A percentile compares a stretch with the other conserved stretches of the same genome.
Evolutionary conservation across 2,113 vertebrate species (phyloP).

Genomic region (Tragelaphus strepsiceros): DNA sequence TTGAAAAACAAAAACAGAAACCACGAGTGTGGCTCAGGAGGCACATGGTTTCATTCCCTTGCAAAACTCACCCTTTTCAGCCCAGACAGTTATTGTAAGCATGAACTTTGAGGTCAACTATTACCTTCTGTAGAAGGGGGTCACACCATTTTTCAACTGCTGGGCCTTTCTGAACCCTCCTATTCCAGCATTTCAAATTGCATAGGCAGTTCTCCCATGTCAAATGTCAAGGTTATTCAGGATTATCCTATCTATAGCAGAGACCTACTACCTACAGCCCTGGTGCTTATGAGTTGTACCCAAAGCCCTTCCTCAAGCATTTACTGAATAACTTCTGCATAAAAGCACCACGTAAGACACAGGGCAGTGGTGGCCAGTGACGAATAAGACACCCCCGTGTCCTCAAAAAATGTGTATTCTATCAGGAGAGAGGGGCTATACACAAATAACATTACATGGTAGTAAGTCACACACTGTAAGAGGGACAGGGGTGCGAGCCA

Average conservation of each 20-base stretch:
- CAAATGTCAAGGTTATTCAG: neutral
- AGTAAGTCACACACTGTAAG: neutral
- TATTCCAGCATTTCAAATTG: neutral
- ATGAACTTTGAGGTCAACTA: neutral
- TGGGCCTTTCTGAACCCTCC: neutral
- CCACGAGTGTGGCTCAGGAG: neutral
- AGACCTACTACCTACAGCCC: neutral
- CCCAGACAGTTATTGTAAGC: neutral
- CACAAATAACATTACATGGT: neutral
- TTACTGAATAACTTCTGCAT: neutral
- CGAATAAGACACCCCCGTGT: neutral
- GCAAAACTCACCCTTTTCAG: neutral
- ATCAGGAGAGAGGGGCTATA: neutral
- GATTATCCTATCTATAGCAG: neutral
- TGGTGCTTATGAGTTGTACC: neutral
- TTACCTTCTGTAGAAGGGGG: neutral
- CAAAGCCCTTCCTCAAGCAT: neutral
- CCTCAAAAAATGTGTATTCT: neutral
- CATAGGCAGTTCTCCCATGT: neutral
- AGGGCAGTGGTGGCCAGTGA: neutral
- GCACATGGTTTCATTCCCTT: neutral
- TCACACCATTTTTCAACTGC: neutral
- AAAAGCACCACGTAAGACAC: neutral
- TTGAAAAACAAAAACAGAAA: neutral
- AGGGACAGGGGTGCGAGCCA: neutral